Evolutionary conservation across 2,113 vertebrate genomes (phyloP).

Genomic region (Hippocampus comes): DNA sequence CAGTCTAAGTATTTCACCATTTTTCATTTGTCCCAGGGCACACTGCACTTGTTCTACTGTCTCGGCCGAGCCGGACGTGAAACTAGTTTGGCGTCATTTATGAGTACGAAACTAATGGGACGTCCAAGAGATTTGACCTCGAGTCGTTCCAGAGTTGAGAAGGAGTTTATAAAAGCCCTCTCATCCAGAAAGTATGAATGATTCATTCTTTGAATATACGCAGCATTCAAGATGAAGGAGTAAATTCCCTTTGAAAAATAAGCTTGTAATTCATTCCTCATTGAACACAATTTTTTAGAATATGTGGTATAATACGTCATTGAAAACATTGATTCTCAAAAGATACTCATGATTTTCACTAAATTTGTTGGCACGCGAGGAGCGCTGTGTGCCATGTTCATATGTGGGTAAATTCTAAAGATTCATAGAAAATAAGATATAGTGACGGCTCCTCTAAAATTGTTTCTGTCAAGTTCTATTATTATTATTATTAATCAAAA

Average conservation of each 20-base stretch:
- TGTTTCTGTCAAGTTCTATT: no score
- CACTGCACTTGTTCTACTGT: background rate
- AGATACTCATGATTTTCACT: no score
- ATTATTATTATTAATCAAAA: no score
- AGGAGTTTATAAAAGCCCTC: conserved; percentile 2
- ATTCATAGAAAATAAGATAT: no score
- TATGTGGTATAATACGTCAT: no score
- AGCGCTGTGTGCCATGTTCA: no score
- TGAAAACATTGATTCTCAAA: no score
- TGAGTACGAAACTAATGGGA: background rate
- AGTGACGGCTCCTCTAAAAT: no score
- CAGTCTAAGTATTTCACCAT: conserved; percentile 19
- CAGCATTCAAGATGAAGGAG: background rate
- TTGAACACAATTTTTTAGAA: background rate
- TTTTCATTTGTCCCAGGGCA: background rate
- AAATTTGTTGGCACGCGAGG: no score
- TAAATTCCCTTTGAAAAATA: background rate
- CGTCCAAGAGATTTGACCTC: background rate
- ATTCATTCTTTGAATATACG: conserved; percentile 1
- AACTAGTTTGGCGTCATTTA: background rate
- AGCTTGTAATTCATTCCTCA: background rate
- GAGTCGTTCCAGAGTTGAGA: background rate
- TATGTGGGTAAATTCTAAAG: no score
- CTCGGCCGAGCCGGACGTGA: background rate
- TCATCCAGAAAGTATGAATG: conserved; percentile 6